phyloP scores from a whole-genome alignment of 2,113 vertebrate genomes.

The Ctenomys sociabilis region DNA sequence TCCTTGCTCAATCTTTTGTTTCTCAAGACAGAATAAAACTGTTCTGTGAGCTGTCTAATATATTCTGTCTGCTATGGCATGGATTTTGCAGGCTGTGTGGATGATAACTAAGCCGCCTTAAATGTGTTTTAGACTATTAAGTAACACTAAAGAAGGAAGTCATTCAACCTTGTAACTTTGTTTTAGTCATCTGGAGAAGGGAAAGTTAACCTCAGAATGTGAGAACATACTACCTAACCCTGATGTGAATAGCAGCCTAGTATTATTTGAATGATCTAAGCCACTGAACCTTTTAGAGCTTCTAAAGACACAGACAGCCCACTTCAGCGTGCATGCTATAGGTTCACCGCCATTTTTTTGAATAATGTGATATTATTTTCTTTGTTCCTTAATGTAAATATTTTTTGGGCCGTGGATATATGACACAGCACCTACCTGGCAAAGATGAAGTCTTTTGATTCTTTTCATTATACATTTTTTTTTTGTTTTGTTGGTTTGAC shows the following conservation, averaged over 20 bases:
- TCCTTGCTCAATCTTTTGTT: neutral
- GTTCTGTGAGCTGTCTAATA: constrained; percentile 1
- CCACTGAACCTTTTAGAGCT: neutral
- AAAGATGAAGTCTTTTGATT: too few relatives aligned
- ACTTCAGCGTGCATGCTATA: too few relatives aligned
- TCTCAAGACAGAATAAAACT: constrained; percentile 35
- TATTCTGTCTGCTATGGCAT: constrained; percentile 17
- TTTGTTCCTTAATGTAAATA: neutral
- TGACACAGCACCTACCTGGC: too few relatives aligned
- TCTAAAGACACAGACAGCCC: neutral
- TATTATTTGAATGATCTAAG: constrained; percentile 22
- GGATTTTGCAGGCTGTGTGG: neutral
- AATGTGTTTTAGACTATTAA: constrained; percentile 22
- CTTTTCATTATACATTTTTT: neutral
- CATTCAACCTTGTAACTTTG: constrained; percentile 12
- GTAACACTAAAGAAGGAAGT: neutral
- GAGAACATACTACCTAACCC: neutral
- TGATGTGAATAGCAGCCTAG: constrained; percentile 11
- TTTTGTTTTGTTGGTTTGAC: neutral
- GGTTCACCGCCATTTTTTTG: neutral
- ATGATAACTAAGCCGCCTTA: constrained; percentile 7
- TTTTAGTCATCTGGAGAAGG: constrained; percentile 29
- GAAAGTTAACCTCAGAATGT: neutral
- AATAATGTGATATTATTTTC: neutral
- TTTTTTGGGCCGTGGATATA: too few relatives aligned